These are phyloP conservation scores for Cephus nigrinus DNA, from an alignment of 2,888 invertebrate genomes.

Conservation along the genomic window DNA sequence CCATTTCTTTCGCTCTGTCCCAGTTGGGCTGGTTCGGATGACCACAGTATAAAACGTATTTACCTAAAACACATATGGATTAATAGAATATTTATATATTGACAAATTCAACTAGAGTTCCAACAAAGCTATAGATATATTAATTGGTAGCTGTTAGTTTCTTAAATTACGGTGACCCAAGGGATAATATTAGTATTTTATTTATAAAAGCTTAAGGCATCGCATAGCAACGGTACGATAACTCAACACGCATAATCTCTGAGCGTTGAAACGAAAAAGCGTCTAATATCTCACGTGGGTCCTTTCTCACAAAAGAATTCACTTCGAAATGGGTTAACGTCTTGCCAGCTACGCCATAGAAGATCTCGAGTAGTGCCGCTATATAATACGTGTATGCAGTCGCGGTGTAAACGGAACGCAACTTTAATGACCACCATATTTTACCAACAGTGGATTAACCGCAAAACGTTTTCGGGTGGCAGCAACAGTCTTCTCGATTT, in stretches of 20 bases:
- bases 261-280: background rate
- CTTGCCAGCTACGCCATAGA: slow-evolving; percentile 1
- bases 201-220: background rate
- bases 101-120: background rate
- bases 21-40: background rate
- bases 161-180: background rate
- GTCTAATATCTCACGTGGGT: slow-evolving; percentile 6
- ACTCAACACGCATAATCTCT: background rate
- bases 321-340: slow-evolving; percentile 8
- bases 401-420: slow-evolving; percentile 25
- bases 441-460: slow-evolving; percentile 50
- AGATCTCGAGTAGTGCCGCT: background rate
- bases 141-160: background rate
- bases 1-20: background rate
- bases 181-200: background rate
- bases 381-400: background rate
- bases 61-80: background rate
- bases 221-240: background rate
- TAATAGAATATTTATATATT: background rate
- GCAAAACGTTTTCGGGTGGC: slow-evolving; percentile 34
- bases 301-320: slow-evolving; percentile 1
- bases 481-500: slow-evolving; percentile 11
- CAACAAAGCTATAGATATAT: background rate
- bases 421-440: slow-evolving; percentile 60
- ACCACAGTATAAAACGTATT: background rate